A percentile compares a stretch with the other conserved stretches of the same genome.
Conservation (phyloP, 64 coral and sea anemone genomes). For the Acropora yongei region DNA sequence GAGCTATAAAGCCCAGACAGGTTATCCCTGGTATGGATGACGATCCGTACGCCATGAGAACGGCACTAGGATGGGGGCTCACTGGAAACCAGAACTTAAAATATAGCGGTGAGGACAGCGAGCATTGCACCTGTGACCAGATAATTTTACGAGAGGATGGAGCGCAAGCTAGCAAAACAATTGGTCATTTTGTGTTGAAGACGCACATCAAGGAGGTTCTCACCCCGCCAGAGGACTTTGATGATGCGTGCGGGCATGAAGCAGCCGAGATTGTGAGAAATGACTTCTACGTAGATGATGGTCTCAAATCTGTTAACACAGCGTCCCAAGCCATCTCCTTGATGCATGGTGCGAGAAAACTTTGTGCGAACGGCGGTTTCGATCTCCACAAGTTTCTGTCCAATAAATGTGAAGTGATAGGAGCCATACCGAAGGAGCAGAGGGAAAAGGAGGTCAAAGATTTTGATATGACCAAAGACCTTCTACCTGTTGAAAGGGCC, state of each 20-base stretch:
- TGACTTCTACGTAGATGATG: background rate
- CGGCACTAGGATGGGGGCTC: slow-evolving; percentile 2
- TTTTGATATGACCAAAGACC: background rate
- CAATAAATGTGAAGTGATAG: background rate
- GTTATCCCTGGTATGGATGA: slow-evolving; percentile 2
- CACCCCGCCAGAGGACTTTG: background rate
- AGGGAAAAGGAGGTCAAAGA: background rate
- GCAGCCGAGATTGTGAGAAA: background rate
- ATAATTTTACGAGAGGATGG: too few species aligned
- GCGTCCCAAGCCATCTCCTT: background rate
- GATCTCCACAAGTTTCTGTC: too few species aligned
- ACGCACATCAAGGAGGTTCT: background rate
- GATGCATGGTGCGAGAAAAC: background rate
- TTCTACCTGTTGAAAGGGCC: background rate
- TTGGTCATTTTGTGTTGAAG: too few species aligned
- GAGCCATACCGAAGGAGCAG: background rate
- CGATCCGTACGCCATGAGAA: background rate
- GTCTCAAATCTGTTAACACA: background rate
- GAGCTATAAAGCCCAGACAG: slow-evolving; percentile 25
- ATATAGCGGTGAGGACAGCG: background rate
- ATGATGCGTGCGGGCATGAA: background rate
- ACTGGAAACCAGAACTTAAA: background rate
- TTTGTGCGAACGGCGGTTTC: background rate
- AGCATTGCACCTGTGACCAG: too few species aligned
- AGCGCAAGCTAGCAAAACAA: too few species aligned